Base-by-base conservation (phyloP, 2,888 invertebrate genomes). In the Ceramica pisi region DNA sequence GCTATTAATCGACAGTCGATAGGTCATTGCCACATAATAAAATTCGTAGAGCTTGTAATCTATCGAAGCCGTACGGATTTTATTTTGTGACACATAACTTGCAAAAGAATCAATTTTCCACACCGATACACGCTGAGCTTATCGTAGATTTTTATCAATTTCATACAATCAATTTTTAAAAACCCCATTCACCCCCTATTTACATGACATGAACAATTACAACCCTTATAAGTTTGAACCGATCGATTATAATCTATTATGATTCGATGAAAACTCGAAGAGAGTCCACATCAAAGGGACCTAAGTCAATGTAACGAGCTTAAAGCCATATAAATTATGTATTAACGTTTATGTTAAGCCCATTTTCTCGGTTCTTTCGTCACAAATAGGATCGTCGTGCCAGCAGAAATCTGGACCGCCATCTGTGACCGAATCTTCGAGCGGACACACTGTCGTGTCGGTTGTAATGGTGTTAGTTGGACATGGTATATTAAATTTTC, bases 311-410 rank as follows among this genome's bases (percentile, higher is more conserved):
- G 60, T 82, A 78, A 71, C 65, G 62, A 64, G 66, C 41, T 62
- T 19, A 56, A 80, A 75, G 67, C 76, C 75, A 71, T 76, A 78
- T 82, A 75, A 80, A 85, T 82, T 84, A 83, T 83, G 65, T 84
- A 81, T 81, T 86, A 88, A 81, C 80, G 84, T 88, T 87, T 83
- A 85, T 87, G 81, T 86, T 91, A 92, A 93, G 91, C 90, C 89
- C 90, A 88, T 93, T 90, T 90, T 89, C 88, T 86, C 86, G 82
- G 87, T 91, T 91, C 90, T 90, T 89, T 89, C 87, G 89, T 85
- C 87, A 88, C 90, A 93, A 94, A 95, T 94, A 92, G 94, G 93
- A 94, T 95, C 94, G 92, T 86, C 91, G 91, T 91, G 89, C 81
- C 84, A 89, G 89, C 89, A 89, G 88, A 91, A 93, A 95, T 94